Evolutionary conservation across 2,888 invertebrate species (phyloP), one percentile per base, ranked within the genome.

Genomic region (Deilephila porcellus): DNA sequence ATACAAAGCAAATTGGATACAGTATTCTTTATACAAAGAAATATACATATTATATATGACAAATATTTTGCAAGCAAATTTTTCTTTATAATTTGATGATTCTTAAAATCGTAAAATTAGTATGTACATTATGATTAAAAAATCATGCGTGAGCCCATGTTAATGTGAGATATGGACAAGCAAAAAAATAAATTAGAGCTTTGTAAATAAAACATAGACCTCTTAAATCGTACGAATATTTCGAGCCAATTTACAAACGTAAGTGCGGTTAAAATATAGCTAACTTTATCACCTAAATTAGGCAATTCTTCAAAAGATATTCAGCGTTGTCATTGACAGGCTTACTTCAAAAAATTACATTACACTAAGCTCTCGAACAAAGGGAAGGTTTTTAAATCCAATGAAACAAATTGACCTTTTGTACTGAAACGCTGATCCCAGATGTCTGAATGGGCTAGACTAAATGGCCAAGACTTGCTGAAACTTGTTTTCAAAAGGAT

Each of bases 371-470:
- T 11, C 34, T 37, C 3, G 19, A 20, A 67, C 64, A 52, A 67
- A 45, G 45, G 45, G 11, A 25, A 19, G 63, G 32, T 67, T 67
- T 64, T 45, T 20, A 64, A 64, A 64, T 45, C 25, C 64, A 67
- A 37, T 45, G 45, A 67, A 67, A 67, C 64, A 67, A 64, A 64
- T 45, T 67, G 37, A 67, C 45, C 45, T 25, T 67, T 67, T 67
- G 45, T 67, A 67, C 64, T 25, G 45, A 25, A 67, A 67, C 14
- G 64, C 45, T 37, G 20, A 20, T 67, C 45, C 25, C 25, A 25
- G 17, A 67, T 64, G 25, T 67, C 64, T 67, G 45, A 67, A 67
- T 45, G 20, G 64, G 63, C 34, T 37, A 25, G 45, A 67, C 20
- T 5, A 67, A 67, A 45, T 67, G 37, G 45, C 20, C 64, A 45